Conservation (phyloP, 1,140 invertebrate species). For the Nasonia vitripennis region DNA sequence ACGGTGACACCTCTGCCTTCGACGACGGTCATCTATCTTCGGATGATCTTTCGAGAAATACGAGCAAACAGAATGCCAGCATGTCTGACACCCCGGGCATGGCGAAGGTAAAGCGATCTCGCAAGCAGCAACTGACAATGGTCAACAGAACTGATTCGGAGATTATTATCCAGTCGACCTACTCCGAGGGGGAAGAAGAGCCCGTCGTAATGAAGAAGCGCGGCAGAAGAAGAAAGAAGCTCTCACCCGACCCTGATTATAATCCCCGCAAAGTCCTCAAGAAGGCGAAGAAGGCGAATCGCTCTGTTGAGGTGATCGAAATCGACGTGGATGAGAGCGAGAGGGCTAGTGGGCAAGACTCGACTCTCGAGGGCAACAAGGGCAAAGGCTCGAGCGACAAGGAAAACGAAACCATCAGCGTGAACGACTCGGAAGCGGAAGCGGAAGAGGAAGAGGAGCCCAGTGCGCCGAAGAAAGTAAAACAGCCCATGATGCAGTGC, state of each 20-base stretch:
- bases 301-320: constrained; percentile 70
- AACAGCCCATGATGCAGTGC: constrained; percentile 46
- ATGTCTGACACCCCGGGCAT: not conserved
- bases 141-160: constrained; percentile 72
- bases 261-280: constrained; percentile 56
- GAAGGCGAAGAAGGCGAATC: constrained; percentile 61
- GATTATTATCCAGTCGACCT: constrained; percentile 72
- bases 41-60: constrained; percentile 13
- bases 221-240: constrained; percentile 62
- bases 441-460: constrained; percentile 54
- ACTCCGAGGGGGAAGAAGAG: constrained; percentile 64
- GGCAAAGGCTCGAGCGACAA: constrained; percentile 73
- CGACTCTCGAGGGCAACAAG: constrained; percentile 68
- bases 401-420: constrained; percentile 73
- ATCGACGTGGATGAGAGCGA: constrained; percentile 70
- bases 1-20: not conserved
- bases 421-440: constrained; percentile 67
- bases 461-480: constrained; percentile 53
- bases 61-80: not conserved
- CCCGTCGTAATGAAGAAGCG: constrained; percentile 58
- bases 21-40: constrained; percentile 28
- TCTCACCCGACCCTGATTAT: constrained; percentile 59
- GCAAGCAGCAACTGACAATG: constrained; percentile 71
- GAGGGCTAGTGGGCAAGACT: constrained; percentile 62
- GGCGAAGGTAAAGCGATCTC: constrained; percentile 65